Base-by-base conservation (phyloP, 2,113 vertebrate genomes). In the Cinclus cinclus region DNA sequence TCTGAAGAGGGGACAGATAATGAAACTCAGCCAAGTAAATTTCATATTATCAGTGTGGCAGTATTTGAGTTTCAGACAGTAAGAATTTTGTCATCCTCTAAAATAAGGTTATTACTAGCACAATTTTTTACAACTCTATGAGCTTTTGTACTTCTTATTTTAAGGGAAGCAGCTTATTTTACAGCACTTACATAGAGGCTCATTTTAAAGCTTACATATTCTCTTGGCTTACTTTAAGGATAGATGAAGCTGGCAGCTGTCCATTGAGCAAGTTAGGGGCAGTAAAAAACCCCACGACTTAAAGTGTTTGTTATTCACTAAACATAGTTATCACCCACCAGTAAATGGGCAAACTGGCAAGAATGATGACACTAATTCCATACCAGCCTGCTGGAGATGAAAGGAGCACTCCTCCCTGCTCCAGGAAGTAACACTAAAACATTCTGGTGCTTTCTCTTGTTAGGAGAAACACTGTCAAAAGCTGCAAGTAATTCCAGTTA, bases 161-260 rank as follows among this genome's bases (percentile, higher is more conserved):
- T 81, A 93, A 70, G 35, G 53, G 49, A 89, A 95, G 82, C 37
- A 85, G 59, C 35, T 92, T 81, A 17, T 88, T 95, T 90, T 86
- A 88, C 50, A 92, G 64, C 63, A 88, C 39, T 83, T 91, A 56
- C 28, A 87, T 5, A 47, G 18, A 67, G 37, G 30, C 19, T 85
- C 8, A 85, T 74, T 95, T 93, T 80, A 95, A 96, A 88, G 35
- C 52, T 67, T 69, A 78, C 35, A 93, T 67, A 78, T 49, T 86
- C 52, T 87, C 47, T 75, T 47, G 21, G 56, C 35, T 90, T 76
- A 76, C 62, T 92, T 92, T 59, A 90, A 77, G 71, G 19, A 65
- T 8, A 81, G 60, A 88, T 59, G 22, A 93, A 93, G 88, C 65
- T 92, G 86, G 90, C 90, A 93, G 85, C 68, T 80, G 59, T 90